phyloP scores from a whole-genome alignment of 1,140 invertebrate genomes.

The Lethrus apterus region DNA sequence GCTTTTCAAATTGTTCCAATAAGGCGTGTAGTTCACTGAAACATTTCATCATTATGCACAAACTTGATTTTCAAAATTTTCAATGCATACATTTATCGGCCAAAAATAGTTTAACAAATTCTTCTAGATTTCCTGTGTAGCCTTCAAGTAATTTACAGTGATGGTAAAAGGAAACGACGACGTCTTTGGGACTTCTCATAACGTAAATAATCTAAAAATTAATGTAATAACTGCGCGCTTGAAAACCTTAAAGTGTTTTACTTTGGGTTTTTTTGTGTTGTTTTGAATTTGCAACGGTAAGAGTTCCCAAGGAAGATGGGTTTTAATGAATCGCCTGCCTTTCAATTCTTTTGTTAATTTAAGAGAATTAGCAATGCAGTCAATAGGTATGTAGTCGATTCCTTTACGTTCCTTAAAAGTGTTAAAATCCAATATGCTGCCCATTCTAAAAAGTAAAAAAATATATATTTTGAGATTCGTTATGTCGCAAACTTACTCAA shows the following conservation, averaged over 20 bases:
- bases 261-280: conserved; percentile 13
- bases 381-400: not conserved
- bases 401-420: not conserved
- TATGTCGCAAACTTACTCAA: conserved; percentile 63
- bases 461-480: too few relatives aligned
- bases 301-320: conserved; percentile 10
- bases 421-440: not conserved
- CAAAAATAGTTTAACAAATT: conserved; percentile 58
- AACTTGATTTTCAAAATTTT: conserved; percentile 1
- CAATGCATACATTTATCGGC: conserved; percentile 43
- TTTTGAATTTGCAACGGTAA: conserved; percentile 12
- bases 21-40: conserved; percentile 52
- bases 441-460: not conserved
- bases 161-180: conserved; percentile 69
- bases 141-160: conserved; percentile 55
- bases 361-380: not conserved
- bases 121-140: conserved; percentile 53
- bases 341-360: too few relatives aligned
- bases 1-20: conserved; percentile 51
- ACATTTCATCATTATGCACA: conserved; percentile 15
- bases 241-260: conserved; percentile 7
- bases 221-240: not conserved
- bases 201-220: conserved; percentile 66
- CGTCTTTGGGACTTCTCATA: conserved; percentile 73
- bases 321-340: conserved; percentile 14